These are phyloP conservation scores for Colletes latitarsis DNA, from an alignment of 1,140 invertebrate species.

Conservation along the genomic window DNA sequence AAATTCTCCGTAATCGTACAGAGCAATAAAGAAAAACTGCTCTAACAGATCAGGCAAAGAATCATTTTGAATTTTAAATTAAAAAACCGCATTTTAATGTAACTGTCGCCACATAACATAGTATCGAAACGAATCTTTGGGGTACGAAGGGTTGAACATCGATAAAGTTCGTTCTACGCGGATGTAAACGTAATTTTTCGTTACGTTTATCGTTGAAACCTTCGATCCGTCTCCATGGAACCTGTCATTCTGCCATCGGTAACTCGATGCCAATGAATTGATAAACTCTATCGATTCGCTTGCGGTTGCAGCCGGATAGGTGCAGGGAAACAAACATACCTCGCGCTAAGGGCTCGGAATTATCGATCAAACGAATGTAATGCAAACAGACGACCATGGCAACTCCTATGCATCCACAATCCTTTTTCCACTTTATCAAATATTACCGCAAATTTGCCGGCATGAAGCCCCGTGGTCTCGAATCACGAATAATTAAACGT, in stretches of 20 bases:
- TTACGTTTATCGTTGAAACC: too few relatives aligned
- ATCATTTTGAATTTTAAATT: too few relatives aligned
- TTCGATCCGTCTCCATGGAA: neutral
- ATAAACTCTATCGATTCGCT: neutral
- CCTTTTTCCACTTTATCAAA: constrained; percentile 24
- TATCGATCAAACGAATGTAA: constrained; percentile 69
- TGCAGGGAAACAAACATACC: neutral
- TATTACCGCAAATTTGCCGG: constrained; percentile 10
- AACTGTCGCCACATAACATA: too few relatives aligned
- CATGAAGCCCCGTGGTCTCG: neutral
- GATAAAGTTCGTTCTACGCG: too few relatives aligned
- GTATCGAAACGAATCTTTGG: too few relatives aligned
- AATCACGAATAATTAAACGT: too few relatives aligned
- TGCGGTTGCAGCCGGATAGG: neutral
- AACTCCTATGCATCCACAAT: constrained; percentile 42
- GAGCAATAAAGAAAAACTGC: too few relatives aligned
- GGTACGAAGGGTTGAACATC: too few relatives aligned
- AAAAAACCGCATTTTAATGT: too few relatives aligned
- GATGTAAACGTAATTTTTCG: too few relatives aligned
- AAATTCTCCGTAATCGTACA: neutral
- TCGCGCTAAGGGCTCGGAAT: constrained; percentile 44
- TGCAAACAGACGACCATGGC: constrained; percentile 63
- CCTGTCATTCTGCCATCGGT: neutral
- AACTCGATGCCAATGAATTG: neutral
- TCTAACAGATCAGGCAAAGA: too few relatives aligned